phyloP scores from a whole-genome alignment of 92 coral and sea anemone genomes.

The Heteractis magnifica region DNA sequence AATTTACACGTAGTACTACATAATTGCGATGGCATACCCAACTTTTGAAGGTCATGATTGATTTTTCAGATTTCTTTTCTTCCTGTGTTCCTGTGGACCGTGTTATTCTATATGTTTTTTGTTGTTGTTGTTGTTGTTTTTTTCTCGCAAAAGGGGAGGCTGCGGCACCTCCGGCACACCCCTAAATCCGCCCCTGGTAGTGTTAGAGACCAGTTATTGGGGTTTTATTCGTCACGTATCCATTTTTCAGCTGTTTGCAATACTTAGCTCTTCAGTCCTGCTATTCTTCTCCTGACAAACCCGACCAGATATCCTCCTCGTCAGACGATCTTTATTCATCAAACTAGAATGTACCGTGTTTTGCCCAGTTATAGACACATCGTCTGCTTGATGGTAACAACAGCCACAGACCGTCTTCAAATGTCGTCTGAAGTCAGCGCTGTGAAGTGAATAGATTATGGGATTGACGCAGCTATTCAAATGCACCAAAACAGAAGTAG shows the following conservation, averaged over 20 bases:
- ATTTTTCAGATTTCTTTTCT: no score
- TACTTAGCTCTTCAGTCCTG: neutral
- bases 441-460: slow-evolving; percentile 35
- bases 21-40: no score
- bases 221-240: no score
- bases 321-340: neutral
- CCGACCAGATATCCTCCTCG: neutral
- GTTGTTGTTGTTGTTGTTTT: no score
- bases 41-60: no score
- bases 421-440: slow-evolving; percentile 33
- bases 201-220: no score
- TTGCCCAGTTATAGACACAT: neutral
- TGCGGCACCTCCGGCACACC: no score
- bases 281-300: neutral
- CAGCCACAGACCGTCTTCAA: slow-evolving; percentile 14
- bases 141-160: no score
- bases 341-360: neutral
- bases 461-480: slow-evolving; percentile 38
- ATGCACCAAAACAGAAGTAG: slow-evolving; percentile 11
- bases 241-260: neutral
- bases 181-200: no score
- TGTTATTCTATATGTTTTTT: no score
- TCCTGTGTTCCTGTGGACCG: no score
- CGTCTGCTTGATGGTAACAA: neutral
- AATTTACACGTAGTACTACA: no score